A percentile compares a stretch with the other conserved stretches of the same genome.
Conservation (phyloP, 2,113 vertebrate species). For the Neopipo cinnamomea region DNA sequence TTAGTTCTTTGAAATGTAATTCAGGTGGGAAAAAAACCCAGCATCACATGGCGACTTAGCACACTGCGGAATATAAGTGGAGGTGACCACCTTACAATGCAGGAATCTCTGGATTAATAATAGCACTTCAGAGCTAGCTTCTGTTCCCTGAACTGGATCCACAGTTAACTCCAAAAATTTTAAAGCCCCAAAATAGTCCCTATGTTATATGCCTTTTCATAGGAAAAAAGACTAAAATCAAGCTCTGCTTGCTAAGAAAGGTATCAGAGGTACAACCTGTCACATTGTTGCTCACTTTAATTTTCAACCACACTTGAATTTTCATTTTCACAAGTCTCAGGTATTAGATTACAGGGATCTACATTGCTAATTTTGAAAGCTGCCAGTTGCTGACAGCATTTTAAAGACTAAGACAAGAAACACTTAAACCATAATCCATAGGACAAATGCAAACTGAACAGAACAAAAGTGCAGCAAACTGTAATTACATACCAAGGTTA, state of each 20-base stretch:
- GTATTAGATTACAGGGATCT: background rate
- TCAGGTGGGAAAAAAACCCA: background rate
- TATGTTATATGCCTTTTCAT: background rate
- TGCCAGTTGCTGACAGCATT: background rate
- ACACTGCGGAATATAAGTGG: background rate
- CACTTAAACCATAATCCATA: background rate
- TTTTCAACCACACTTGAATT: background rate
- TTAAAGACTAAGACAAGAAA: background rate
- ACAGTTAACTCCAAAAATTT: background rate
- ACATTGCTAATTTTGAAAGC: conserved; percentile 11
- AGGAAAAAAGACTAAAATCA: background rate
- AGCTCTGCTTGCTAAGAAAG: background rate
- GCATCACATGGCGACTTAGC: background rate
- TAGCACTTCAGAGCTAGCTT: background rate
- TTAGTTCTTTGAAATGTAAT: conserved; percentile 8
- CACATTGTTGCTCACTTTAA: background rate
- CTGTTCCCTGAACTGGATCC: background rate
- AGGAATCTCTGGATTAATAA: background rate
- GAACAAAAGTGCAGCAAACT: background rate
- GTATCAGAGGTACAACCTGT: background rate
- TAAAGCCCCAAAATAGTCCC: background rate
- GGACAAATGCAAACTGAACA: background rate
- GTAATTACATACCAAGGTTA: background rate
- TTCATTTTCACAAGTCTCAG: background rate
- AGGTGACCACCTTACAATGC: background rate